A percentile compares a stretch with the other conserved stretches of the same genome.
Evolutionary conservation across 2,888 invertebrate species (phyloP).

Genomic region (Drosophila acutilabella): DNA sequence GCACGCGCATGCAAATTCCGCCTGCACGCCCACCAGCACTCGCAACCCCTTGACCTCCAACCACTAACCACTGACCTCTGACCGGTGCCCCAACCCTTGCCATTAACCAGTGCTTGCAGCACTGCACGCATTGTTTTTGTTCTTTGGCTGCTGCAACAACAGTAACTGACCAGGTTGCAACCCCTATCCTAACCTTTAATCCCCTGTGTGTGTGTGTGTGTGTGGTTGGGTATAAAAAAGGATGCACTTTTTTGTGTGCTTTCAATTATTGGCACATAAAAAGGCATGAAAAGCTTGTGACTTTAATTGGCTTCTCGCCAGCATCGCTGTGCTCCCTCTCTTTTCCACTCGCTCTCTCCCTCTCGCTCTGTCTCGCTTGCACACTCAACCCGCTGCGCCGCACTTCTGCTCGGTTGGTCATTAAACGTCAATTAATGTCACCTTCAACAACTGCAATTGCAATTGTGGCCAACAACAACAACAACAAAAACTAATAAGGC

Average conservation of each 20-base stretch:
- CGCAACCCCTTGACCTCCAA: background rate
- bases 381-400: background rate
- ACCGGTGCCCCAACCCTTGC: background rate
- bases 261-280: conserved; percentile 53
- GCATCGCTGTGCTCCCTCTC: background rate
- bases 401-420: conserved; percentile 30
- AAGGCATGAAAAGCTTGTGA: conserved; percentile 54
- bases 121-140: conserved; percentile 20
- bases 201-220: conserved; percentile 15
- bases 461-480: conserved; percentile 32
- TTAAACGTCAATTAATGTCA: conserved; percentile 79
- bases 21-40: conserved; percentile 20
- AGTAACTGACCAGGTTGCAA: conserved; percentile 34
- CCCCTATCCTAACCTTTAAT: conserved; percentile 57
- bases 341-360: background rate
- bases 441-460: conserved; percentile 77
- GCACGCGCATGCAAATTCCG: conserved; percentile 17
- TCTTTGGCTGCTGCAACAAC: background rate
- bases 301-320: conserved; percentile 52
- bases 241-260: conserved; percentile 61
- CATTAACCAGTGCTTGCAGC: conserved; percentile 8
- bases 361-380: conserved; percentile 2
- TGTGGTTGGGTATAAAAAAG: conserved; percentile 14
- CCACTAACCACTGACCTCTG: background rate
- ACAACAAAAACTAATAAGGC: conserved; percentile 16